Evolutionary conservation across 2,113 vertebrate species (phyloP).

Genomic region (Bubo bubo): DNA sequence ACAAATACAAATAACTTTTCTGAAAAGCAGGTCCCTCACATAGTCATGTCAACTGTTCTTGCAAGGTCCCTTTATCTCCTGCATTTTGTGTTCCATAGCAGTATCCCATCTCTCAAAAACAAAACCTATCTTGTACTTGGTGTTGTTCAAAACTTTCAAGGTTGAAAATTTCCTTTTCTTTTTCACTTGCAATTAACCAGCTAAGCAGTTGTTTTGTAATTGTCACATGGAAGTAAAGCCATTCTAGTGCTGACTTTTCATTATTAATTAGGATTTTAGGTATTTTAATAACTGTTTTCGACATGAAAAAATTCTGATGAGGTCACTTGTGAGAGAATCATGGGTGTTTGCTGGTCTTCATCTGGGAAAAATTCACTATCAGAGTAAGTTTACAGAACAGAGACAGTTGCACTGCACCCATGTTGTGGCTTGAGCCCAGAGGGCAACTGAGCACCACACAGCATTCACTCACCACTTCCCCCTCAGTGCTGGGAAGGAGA

Average conservation of each 20-base stretch:
- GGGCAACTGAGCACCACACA: too few relatives aligned
- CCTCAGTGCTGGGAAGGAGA: too few relatives aligned
- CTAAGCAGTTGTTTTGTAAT: neutral
- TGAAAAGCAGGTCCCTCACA: neutral
- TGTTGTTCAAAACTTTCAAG: neutral
- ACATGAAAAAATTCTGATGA: neutral
- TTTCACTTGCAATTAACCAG: neutral
- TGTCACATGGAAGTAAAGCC: neutral
- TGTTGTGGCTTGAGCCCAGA: too few relatives aligned
- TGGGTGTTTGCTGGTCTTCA: neutral
- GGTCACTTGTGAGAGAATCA: neutral
- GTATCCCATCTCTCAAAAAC: neutral
- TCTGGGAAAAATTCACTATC: neutral
- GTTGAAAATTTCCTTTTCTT: constrained; percentile 11
- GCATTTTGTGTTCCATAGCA: neutral
- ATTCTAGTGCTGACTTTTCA: neutral
- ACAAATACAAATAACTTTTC: neutral
- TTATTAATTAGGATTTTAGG: constrained; percentile 13
- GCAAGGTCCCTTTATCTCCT: neutral
- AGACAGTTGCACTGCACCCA: neutral
- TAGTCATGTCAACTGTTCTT: neutral
- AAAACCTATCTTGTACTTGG: neutral
- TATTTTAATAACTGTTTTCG: neutral
- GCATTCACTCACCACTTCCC: too few relatives aligned
- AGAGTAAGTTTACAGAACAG: neutral